Percentiles rank a stretch among this genome's conserved stretches.
phyloP scores from a whole-genome alignment of 2,888 invertebrate species.

The Liodrosophila aerea region DNA sequence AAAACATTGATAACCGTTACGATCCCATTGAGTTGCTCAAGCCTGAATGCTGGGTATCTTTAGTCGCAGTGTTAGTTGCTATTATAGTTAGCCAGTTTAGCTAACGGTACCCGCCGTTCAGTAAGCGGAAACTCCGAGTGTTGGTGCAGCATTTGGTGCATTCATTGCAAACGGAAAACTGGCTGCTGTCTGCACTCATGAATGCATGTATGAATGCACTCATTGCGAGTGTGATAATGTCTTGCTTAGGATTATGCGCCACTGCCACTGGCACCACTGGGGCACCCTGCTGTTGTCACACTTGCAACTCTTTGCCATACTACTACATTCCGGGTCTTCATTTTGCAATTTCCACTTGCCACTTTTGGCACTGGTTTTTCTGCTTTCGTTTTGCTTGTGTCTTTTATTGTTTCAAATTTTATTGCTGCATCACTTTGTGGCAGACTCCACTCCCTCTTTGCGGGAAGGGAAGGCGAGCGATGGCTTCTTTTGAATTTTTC shows the following conservation, averaged over 20 bases:
- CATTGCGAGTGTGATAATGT: constrained; percentile 38
- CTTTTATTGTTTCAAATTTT: constrained; percentile 78
- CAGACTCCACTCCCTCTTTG: constrained; percentile 31
- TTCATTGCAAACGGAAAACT: constrained; percentile 73
- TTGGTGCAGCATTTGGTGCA: no score
- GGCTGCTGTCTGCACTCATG: constrained; percentile 43
- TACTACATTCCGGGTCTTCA: constrained; percentile 35
- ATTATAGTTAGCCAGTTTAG: no score
- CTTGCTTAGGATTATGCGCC: constrained; percentile 39
- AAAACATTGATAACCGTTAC: no score
- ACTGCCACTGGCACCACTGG: constrained; percentile 10
- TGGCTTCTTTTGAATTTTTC: constrained; percentile 61
- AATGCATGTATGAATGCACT: constrained; percentile 2
- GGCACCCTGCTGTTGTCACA: constrained; percentile 54
- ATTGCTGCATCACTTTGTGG: constrained; percentile 76
- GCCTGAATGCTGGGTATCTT: no score
- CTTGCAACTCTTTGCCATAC: constrained; percentile 30
- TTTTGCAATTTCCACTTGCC: constrained; percentile 64
- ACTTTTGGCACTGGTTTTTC: constrained; percentile 41
- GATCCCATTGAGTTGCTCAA: no score
- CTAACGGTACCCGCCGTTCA: neutral
- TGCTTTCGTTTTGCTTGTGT: constrained; percentile 18
- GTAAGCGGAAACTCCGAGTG: neutral
- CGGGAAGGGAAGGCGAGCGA: constrained; percentile 1
- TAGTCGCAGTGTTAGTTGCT: no score